These are phyloP conservation scores for Agrochola macilenta DNA, from an alignment of 2,888 invertebrate species.

Conservation along the genomic window DNA sequence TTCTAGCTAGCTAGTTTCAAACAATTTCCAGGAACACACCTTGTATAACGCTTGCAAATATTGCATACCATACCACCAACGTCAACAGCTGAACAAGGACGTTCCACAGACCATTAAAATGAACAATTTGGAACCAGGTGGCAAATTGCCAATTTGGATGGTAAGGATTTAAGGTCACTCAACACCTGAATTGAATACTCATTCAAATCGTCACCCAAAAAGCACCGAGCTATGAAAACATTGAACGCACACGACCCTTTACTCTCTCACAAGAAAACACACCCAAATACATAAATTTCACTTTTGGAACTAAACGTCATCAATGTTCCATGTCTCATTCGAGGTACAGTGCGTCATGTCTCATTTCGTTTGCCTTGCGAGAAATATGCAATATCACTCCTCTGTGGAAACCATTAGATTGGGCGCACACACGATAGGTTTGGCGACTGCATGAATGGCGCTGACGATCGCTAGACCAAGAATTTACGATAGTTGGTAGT, in stretches of 20 bases:
- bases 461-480: neutral
- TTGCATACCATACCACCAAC: neutral
- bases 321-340: neutral
- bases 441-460: neutral
- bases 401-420: neutral
- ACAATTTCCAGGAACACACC: neutral
- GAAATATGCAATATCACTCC: slow-evolving; percentile 47
- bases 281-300: neutral
- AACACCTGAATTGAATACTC: too few relatives aligned
- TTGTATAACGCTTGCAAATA: neutral
- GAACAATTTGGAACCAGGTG: slow-evolving; percentile 23
- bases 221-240: neutral
- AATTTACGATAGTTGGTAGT: neutral
- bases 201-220: neutral
- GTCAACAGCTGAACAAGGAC: slow-evolving; percentile 4
- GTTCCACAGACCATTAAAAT: slow-evolving; percentile 13
- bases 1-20: neutral
- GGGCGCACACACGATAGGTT: neutral
- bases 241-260: neutral
- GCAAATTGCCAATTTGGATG: slow-evolving; percentile 38
- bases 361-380: slow-evolving; percentile 29
- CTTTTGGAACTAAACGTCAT: neutral
- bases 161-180: neutral
- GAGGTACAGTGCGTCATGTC: neutral
- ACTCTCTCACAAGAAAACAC: neutral